phyloP scores from a whole-genome alignment of 2,113 vertebrate species.

The Ornithorhynchus anatinus region DNA sequence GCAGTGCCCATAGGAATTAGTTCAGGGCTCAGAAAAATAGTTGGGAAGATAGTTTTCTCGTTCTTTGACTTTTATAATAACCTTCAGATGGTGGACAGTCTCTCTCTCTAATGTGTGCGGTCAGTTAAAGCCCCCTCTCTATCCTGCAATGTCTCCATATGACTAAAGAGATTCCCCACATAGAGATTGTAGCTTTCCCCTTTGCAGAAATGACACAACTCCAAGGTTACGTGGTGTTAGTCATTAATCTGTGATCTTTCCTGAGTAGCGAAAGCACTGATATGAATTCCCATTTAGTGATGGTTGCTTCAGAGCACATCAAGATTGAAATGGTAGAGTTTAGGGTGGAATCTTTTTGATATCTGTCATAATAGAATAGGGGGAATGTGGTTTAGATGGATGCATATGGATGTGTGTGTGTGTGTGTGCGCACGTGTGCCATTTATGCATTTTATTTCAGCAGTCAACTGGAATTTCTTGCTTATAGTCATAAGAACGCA shows the following conservation, averaged over 20 bases:
- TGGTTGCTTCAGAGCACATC: too few relatives aligned
- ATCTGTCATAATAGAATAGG: too few relatives aligned
- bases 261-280: too few relatives aligned
- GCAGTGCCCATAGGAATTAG: not conserved
- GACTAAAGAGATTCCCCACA: not conserved
- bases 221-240: slow-evolving; percentile 17
- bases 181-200: not conserved
- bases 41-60: not conserved
- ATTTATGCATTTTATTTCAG: too few relatives aligned
- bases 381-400: too few relatives aligned
- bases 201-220: not conserved
- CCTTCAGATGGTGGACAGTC: not conserved
- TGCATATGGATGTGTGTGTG: too few relatives aligned
- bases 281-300: too few relatives aligned
- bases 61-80: not conserved
- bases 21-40: not conserved
- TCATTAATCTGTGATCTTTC: not conserved
- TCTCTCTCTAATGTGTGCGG: not conserved
- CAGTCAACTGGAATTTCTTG: too few relatives aligned
- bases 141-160: not conserved
- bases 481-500: too few relatives aligned
- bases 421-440: too few relatives aligned
- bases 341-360: too few relatives aligned
- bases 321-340: too few relatives aligned
- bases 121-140: slow-evolving; percentile 9